Percentiles rank a stretch among this genome's conserved stretches.
Evolutionary conservation across 2,113 vertebrate genomes (phyloP).

Genomic region (Trematomus loennbergii): DNA sequence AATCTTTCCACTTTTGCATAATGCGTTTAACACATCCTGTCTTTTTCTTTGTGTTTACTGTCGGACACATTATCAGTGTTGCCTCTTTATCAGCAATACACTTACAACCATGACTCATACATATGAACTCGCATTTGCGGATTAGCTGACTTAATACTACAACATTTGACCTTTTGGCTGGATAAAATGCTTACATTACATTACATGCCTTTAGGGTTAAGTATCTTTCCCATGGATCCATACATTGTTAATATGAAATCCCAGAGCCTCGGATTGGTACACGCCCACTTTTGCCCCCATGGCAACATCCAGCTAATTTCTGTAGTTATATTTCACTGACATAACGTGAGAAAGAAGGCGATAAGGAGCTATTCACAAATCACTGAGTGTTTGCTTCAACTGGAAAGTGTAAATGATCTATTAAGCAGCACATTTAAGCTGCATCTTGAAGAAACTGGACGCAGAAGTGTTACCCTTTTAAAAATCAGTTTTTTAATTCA

Average conservation of each 20-base stretch:
- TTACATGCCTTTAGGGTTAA: no score
- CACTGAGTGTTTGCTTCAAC: background rate
- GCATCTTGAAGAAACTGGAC: background rate
- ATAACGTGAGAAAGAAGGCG: background rate
- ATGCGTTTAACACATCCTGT: background rate
- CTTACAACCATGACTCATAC: background rate
- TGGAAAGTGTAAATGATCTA: background rate
- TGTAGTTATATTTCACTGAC: slow-evolving; percentile 1
- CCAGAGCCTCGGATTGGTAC: no score
- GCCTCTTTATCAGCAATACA: background rate
- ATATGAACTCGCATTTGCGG: background rate
- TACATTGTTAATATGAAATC: no score
- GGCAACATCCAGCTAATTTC: no score
- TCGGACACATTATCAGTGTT: background rate
- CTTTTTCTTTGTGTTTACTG: background rate
- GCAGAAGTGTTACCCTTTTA: background rate
- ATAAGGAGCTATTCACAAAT: slow-evolving; percentile 2
- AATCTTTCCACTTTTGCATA: background rate
- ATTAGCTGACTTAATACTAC: background rate
- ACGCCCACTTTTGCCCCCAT: no score
- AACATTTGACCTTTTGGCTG: no score
- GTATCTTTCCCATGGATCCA: no score
- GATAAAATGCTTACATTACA: no score
- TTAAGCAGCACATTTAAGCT: background rate
- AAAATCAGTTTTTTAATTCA: background rate